phyloP scores from a whole-genome alignment of 2,113 vertebrate species.

The Pollimyrus isidori region DNA sequence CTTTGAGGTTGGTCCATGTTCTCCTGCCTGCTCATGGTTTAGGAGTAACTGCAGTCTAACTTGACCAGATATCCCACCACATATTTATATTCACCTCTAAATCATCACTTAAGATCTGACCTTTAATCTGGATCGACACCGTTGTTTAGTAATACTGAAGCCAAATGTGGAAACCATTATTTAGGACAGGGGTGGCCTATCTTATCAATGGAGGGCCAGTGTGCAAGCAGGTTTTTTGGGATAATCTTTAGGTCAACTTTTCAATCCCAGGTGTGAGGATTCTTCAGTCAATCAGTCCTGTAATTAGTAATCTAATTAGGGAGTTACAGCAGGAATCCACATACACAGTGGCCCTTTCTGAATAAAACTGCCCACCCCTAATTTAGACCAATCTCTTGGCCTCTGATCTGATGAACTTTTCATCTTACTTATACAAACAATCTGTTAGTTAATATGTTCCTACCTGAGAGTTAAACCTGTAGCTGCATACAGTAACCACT shows the following conservation, averaged over 20 bases:
- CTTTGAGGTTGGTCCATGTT: conserved; percentile 74
- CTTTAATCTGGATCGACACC: neutral
- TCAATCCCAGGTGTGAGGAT: too few species aligned
- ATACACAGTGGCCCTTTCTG: too few species aligned
- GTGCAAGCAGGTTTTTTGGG: too few species aligned
- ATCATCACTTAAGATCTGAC: neutral
- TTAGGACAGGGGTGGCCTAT: too few species aligned
- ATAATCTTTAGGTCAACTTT: too few species aligned
- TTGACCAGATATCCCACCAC: neutral
- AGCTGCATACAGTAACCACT: neutral
- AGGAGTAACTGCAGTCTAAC: neutral
- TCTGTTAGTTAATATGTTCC: too few species aligned
- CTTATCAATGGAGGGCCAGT: too few species aligned
- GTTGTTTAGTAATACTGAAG: neutral
- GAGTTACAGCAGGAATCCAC: too few species aligned
- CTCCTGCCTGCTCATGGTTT: neutral
- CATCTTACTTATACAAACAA: too few species aligned
- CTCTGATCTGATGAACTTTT: neutral
- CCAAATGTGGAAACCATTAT: neutral
- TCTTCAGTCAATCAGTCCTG: too few species aligned
- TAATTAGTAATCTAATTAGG: too few species aligned
- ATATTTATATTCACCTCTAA: neutral
- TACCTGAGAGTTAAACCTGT: neutral
- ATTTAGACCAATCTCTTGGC: neutral
- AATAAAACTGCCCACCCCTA: too few species aligned